A percentile compares a stretch with the other conserved stretches of the same genome.
Evolutionary conservation across 2,797 vertebrate species (phyloP).

Genomic region (Dendrocincla tyrannina): DNA sequence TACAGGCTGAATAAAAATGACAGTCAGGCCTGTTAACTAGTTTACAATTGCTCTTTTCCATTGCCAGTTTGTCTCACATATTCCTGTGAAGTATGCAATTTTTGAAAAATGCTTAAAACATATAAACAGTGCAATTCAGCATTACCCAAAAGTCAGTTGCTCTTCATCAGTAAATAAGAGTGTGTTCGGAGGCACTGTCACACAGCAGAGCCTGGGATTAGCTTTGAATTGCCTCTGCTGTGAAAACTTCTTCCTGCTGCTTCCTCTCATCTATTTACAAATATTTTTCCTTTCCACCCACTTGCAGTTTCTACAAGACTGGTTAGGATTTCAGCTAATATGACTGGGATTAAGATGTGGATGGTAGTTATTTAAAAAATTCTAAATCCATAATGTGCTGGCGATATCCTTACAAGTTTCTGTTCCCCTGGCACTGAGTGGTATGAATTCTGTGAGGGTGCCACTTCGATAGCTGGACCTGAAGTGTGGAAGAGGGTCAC

Average conservation of each 20-base stretch:
- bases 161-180: neutral
- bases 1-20: neutral
- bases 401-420: accelerated
- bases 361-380: neutral
- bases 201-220: neutral
- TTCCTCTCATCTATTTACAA: neutral
- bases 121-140: neutral
- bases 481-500: neutral
- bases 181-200: neutral
- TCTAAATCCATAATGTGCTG: neutral
- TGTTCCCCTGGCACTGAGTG: neutral
- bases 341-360: neutral
- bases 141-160: neutral
- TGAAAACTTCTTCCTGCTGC: neutral
- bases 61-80: neutral
- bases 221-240: neutral
- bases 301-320: neutral
- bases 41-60: neutral
- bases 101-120: neutral
- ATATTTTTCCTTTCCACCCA: neutral
- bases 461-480: neutral
- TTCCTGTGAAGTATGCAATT: neutral
- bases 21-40: neutral
- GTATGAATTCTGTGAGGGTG: neutral
- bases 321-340: neutral